Percentiles rank a stretch among this genome's conserved stretches.
Evolutionary conservation across 2,888 invertebrate genomes (phyloP).

Genomic region (Trissolcus brochymenae): DNA sequence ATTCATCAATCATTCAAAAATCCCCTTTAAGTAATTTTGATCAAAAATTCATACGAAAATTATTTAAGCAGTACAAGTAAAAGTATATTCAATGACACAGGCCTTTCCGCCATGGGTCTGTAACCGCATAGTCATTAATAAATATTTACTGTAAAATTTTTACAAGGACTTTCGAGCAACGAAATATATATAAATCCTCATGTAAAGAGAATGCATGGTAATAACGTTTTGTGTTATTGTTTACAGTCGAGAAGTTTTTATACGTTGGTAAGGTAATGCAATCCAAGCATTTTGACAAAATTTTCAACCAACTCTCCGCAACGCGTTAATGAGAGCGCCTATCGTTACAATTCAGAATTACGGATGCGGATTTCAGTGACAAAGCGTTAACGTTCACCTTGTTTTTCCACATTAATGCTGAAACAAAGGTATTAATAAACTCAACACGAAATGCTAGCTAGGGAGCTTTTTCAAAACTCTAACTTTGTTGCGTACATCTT

Average conservation of each 20-base stretch:
- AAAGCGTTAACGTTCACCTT: background rate
- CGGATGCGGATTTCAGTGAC: background rate
- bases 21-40: too few species aligned
- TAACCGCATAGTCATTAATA: background rate
- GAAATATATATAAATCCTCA: too few species aligned
- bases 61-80: too few species aligned
- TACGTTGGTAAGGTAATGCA: background rate
- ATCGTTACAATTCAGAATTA: slow-evolving; percentile 3
- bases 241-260: background rate
- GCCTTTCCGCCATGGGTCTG: too few species aligned
- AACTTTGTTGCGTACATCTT: background rate
- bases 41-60: too few species aligned
- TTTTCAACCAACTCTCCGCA: background rate
- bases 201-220: background rate
- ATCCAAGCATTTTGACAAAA: background rate
- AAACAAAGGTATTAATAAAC: slow-evolving; percentile 5
- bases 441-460: background rate
- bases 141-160: slow-evolving; percentile 3
- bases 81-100: too few species aligned
- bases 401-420: background rate
- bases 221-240: background rate
- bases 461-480: background rate
- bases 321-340: slow-evolving; percentile 2
- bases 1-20: too few species aligned
- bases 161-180: too few species aligned